Conservation (phyloP, 1,140 invertebrate genomes). For the Pseudachorutes palmiensis region DNA sequence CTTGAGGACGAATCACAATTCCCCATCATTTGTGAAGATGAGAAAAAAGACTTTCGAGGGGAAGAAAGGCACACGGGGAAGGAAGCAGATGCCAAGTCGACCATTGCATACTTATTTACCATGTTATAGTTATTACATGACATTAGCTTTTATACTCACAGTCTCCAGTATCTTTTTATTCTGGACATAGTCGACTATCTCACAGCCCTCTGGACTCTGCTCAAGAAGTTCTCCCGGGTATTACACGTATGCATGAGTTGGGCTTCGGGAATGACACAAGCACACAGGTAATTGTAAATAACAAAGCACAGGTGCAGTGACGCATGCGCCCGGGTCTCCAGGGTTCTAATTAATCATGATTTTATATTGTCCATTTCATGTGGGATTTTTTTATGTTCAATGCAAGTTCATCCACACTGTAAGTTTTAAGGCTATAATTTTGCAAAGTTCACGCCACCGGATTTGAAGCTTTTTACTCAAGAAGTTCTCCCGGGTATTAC, state of each 20-base stretch:
- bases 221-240: neutral
- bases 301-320: no score
- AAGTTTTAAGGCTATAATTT: neutral
- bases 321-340: no score
- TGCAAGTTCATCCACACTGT: neutral
- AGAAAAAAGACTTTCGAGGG: conserved; percentile 9
- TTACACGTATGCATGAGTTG: neutral
- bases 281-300: no score
- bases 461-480: conserved; percentile 2
- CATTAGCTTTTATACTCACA: conserved; percentile 6
- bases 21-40: conserved; percentile 8
- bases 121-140: conserved; percentile 5
- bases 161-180: neutral
- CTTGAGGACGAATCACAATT: conserved; percentile 3
- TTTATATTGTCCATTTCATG: no score
- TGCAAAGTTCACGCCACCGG: neutral
- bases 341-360: no score
- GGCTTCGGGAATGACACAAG: no score
- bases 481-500: conserved; percentile 1
- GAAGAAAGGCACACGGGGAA: conserved; percentile 7
- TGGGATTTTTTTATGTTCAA: no score
- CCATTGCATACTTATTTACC: conserved; percentile 13
- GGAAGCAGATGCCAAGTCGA: conserved; percentile 6
- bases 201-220: no score
- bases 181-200: no score